Evolutionary conservation across 2,888 invertebrate species (phyloP).

Genomic region (Ceriagrion tenellum): DNA sequence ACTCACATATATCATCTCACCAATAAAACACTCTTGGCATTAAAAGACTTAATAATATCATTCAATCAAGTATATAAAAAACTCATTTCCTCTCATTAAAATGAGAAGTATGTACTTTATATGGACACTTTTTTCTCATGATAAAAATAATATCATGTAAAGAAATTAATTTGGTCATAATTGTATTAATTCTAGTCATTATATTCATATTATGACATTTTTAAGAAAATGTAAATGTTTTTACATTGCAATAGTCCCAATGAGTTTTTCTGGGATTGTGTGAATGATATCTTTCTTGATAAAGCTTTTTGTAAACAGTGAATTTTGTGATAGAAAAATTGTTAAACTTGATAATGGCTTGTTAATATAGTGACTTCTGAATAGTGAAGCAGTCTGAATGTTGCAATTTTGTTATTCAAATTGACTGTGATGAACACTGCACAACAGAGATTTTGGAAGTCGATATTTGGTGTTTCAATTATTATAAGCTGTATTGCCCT

Average conservation of each 20-base stretch:
- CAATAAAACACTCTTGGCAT: neutral
- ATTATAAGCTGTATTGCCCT: constrained; percentile 60
- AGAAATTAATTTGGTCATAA: neutral
- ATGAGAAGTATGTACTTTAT: constrained; percentile 10
- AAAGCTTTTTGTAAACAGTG: constrained; percentile 65
- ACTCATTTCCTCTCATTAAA: constrained; percentile 14
- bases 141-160: constrained; percentile 30
- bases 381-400: constrained; percentile 60
- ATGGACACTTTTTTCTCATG: neutral
- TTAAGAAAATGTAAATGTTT: neutral
- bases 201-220: constrained; percentile 50
- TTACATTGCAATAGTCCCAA: neutral
- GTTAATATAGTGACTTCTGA: constrained; percentile 58
- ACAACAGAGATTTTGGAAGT: constrained; percentile 58
- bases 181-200: constrained; percentile 55
- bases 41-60: neutral
- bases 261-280: constrained; percentile 37
- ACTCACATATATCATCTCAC: neutral
- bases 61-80: neutral
- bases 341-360: constrained; percentile 62
- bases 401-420: constrained; percentile 63
- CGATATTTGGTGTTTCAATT: constrained; percentile 58
- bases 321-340: constrained; percentile 64
- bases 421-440: constrained; percentile 64
- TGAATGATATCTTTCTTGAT: constrained; percentile 41